Base-by-base conservation (phyloP, 2,113 vertebrate species). In the Ascaphus truei region DNA sequence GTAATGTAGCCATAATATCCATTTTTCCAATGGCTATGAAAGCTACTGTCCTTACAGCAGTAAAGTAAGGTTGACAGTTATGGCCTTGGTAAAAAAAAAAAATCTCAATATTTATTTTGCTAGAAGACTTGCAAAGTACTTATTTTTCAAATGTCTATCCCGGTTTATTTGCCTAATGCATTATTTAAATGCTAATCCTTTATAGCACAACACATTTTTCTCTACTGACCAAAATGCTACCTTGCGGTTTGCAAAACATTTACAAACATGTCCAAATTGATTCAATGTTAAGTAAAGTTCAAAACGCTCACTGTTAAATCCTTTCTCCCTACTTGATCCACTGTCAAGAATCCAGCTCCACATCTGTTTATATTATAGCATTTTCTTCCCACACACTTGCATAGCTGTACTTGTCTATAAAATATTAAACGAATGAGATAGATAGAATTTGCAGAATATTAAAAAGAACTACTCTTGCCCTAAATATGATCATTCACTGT, bases 101-200 rank as follows among this genome's bases (percentile, higher is more conserved):
- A 50, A 47, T 18, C 3, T 30, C 27, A 30, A 53, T 64, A 51
- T 31, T 66, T 55, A 45, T 45, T 66, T 53, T 41, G 34, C 63
- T 31, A 10, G 26, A 11, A 65, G n/a, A 55, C 25, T 41, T 12
- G 5, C 50, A 31, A 20, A 39, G 48, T n/a, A 39, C 20, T 26
- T 22, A n/a, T 29, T 56, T 29, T 69, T 25, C 8, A 45, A 23
- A 51, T 59, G 31, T 23, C 47, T 41, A 15, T 39, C 20, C 16
- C 18, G 51, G 43, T 71, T 60, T 69, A 69, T 71, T 52, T 61
- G 67, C 57, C 57, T 71, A 71, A 71, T 61, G 13, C 57, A 71
- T 71, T 61, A 71, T 71, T 71, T 61, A 71, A 71, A 71, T 71
- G 57, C 67, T 71, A 71, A 71, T 71, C 56, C 45, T 16, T 71